phyloP scores from a whole-genome alignment of 2,797 vertebrate genomes.

The Coreius guichenoti region DNA sequence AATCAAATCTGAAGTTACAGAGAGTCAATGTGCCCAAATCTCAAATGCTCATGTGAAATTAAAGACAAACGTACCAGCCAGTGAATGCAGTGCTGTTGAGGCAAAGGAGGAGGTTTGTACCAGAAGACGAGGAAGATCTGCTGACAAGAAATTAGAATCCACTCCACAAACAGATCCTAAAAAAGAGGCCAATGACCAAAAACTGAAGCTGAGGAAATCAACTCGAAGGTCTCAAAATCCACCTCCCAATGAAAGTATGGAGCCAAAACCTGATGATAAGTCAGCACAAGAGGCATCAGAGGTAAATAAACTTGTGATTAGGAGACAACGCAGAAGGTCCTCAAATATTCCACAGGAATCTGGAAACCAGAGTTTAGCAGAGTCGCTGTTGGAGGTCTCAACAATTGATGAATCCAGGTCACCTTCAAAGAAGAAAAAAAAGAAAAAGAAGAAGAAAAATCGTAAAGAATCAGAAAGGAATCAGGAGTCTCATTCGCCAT shows the following conservation, averaged over 20 bases:
- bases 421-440: conserved; percentile 65
- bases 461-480: conserved; percentile 63
- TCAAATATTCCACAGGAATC: conserved; percentile 60
- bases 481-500: conserved; percentile 45
- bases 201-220: conserved; percentile 63
- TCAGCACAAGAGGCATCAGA: conserved; percentile 66
- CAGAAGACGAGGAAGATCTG: conserved; percentile 79
- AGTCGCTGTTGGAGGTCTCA: conserved; percentile 69
- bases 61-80: conserved; percentile 76
- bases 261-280: conserved; percentile 69
- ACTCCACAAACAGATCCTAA: conserved; percentile 66
- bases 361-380: conserved; percentile 60
- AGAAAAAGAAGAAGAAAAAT: conserved; percentile 78
- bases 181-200: conserved; percentile 74
- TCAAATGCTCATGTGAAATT: conserved; percentile 84
- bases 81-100: conserved; percentile 65
- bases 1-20: conserved; percentile 80
- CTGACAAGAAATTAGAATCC: conserved; percentile 68
- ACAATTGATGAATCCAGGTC: conserved; percentile 64
- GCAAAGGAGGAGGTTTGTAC: conserved; percentile 61
- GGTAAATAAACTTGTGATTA: conserved; percentile 66
- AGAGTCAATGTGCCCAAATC: conserved; percentile 80
- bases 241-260: conserved; percentile 57
- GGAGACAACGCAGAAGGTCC: conserved; percentile 72
- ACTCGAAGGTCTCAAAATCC: conserved; percentile 58